phyloP scores from a whole-genome alignment of 2,888 invertebrate species.

The Caenorhabditis wallacei region DNA sequence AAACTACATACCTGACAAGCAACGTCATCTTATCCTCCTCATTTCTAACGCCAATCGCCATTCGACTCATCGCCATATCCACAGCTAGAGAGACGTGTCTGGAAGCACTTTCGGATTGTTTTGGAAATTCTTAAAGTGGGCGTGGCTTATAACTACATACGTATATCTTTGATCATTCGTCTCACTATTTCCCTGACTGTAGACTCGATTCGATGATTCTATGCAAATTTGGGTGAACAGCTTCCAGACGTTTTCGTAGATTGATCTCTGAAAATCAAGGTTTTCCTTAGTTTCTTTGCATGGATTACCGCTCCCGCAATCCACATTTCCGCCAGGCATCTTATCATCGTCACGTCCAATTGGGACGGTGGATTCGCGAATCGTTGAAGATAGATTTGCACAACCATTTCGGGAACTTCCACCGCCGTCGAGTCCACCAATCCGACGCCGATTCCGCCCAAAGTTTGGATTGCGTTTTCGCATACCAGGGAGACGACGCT shows the following conservation, averaged over 20 bases:
- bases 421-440: constrained; percentile 70
- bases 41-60: constrained; percentile 94
- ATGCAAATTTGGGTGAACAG: constrained; percentile 97
- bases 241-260: constrained; percentile 96
- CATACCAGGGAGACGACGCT: constrained; percentile 95
- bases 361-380: constrained; percentile 95
- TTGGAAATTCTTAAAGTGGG: not conserved
- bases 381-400: constrained; percentile 84
- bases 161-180: constrained; percentile 76
- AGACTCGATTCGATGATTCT: constrained; percentile 86
- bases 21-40: constrained; percentile 86
- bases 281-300: not conserved
- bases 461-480: constrained; percentile 96
- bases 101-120: constrained; percentile 36
- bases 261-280: constrained; percentile 84
- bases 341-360: constrained; percentile 95
- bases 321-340: constrained; percentile 98
- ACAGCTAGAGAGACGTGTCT: constrained; percentile 95
- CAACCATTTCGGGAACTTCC: constrained; percentile 78
- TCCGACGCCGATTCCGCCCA: constrained; percentile 93
- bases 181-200: constrained; percentile 73
- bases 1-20: constrained; percentile 74
- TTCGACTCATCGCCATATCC: constrained; percentile 95
- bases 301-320: constrained; percentile 87
- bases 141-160: constrained; percentile 70